Percentiles rank a stretch among this genome's conserved stretches.
Evolutionary conservation across 2,888 invertebrate genomes (phyloP).

Genomic region (Aethes cnicana): DNA sequence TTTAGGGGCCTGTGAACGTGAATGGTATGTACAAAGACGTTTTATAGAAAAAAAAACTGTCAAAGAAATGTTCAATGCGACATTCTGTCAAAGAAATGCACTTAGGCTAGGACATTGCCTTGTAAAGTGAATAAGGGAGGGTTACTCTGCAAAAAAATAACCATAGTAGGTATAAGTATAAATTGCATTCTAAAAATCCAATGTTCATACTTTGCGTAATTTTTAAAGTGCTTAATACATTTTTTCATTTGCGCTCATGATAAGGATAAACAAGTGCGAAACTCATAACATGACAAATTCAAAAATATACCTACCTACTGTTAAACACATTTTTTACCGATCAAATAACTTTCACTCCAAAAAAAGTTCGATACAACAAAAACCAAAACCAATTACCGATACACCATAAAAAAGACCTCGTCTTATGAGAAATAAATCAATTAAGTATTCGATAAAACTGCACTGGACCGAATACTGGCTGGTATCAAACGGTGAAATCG

Average conservation of each 20-base stretch:
- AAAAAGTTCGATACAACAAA: constrained; percentile 16
- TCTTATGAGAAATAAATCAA: constrained; percentile 30
- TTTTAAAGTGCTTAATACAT: too few relatives aligned
- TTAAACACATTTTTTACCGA: not conserved
- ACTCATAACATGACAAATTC: too few relatives aligned
- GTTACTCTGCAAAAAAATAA: too few relatives aligned
- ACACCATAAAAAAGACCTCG: constrained; percentile 26
- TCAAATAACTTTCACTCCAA: constrained; percentile 23
- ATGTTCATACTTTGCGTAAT: too few relatives aligned
- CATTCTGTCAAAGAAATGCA: too few relatives aligned
- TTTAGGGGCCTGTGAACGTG: constrained; percentile 30
- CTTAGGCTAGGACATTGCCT: too few relatives aligned
- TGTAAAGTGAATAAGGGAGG: too few relatives aligned
- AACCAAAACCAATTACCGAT: constrained; percentile 25
- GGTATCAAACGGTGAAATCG: constrained; percentile 30
- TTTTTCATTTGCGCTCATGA: too few relatives aligned
- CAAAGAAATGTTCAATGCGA: too few relatives aligned
- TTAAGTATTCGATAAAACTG: constrained; percentile 24
- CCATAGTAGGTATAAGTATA: too few relatives aligned
- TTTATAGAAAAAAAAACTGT: not conserved
- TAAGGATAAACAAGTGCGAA: too few relatives aligned
- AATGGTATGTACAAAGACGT: not conserved
- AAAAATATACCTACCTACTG: not conserved
- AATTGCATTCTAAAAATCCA: too few relatives aligned
- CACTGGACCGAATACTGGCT: constrained; percentile 22